Percentiles rank a stretch among this genome's conserved stretches.
These are phyloP conservation scores for Simalia tracyae DNA, from an alignment of 2,797 vertebrate species.

Conservation along the genomic window DNA sequence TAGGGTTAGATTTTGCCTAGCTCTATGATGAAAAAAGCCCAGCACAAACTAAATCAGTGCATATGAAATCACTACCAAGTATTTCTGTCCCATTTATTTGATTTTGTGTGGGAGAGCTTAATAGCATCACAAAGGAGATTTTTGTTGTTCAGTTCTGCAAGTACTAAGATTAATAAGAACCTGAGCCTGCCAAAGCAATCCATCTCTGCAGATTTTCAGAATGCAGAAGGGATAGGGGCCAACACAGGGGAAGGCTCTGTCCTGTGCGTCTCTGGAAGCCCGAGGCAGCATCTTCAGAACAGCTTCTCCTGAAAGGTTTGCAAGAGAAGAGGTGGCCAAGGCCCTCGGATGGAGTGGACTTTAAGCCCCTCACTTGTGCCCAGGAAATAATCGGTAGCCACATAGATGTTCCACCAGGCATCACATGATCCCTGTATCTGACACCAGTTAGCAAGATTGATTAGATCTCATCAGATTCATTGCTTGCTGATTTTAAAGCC, in stretches of 20 bases:
- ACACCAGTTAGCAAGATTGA: neutral
- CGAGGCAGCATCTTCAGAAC: neutral
- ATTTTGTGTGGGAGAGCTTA: neutral
- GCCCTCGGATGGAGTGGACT: neutral
- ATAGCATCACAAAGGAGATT: neutral
- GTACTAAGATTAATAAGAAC: neutral
- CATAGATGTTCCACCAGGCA: neutral
- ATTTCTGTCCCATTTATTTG: neutral
- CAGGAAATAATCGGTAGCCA: neutral
- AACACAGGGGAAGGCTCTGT: neutral
- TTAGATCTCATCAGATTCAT: neutral
- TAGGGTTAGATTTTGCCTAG: neutral
- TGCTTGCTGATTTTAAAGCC: neutral
- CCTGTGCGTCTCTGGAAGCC: neutral
- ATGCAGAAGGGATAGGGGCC: neutral
- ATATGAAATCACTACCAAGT: neutral
- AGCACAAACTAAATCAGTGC: neutral
- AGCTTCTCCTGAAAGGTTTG: neutral
- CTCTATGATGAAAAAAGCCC: accelerated
- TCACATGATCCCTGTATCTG: neutral
- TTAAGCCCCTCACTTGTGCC: neutral
- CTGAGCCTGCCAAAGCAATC: neutral
- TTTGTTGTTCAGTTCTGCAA: neutral
- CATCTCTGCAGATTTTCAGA: neutral
- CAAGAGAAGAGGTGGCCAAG: neutral